Conservation (phyloP, 2,113 vertebrate genomes). For the Trematomus loennbergii region DNA sequence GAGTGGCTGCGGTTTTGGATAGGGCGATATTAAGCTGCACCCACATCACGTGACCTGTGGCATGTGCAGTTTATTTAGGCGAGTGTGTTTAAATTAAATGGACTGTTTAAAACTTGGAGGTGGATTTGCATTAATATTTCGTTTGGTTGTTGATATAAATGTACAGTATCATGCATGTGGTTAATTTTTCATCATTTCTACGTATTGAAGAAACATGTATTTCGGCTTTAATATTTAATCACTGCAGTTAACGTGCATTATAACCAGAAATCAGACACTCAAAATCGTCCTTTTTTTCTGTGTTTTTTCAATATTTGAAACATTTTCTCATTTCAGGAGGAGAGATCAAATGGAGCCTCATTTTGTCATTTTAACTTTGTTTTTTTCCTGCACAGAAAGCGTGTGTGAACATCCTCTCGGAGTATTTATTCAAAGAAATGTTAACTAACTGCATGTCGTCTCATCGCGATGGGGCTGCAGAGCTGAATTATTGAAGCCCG, state of each 20-base stretch:
- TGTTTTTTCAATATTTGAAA: background rate
- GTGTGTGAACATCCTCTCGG: background rate
- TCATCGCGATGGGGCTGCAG: constrained; percentile 33
- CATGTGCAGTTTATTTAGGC: background rate
- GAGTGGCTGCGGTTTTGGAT: constrained; percentile 30
- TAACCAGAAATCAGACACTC: background rate
- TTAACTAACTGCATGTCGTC: constrained; percentile 6
- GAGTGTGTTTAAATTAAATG: constrained; percentile 9
- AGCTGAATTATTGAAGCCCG: constrained; percentile 71
- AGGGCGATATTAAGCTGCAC: constrained; percentile 22
- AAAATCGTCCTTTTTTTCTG: rapidly evolving
- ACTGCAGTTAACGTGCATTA: too few relatives aligned
- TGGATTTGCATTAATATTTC: background rate
- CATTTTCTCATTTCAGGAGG: background rate
- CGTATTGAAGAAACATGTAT: background rate
- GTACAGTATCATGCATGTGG: background rate
- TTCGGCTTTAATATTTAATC: constrained; percentile 7
- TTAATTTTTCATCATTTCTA: background rate
- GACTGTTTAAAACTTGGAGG: background rate
- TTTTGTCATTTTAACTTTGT: background rate
- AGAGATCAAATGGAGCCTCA: background rate
- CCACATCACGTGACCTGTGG: background rate
- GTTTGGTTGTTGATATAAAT: background rate
- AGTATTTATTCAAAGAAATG: constrained; percentile 40
- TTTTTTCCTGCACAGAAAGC: background rate